Base-by-base conservation (phyloP, 2,113 vertebrate genomes). In the Sinocyclocheilus maitianheensis region DNA sequence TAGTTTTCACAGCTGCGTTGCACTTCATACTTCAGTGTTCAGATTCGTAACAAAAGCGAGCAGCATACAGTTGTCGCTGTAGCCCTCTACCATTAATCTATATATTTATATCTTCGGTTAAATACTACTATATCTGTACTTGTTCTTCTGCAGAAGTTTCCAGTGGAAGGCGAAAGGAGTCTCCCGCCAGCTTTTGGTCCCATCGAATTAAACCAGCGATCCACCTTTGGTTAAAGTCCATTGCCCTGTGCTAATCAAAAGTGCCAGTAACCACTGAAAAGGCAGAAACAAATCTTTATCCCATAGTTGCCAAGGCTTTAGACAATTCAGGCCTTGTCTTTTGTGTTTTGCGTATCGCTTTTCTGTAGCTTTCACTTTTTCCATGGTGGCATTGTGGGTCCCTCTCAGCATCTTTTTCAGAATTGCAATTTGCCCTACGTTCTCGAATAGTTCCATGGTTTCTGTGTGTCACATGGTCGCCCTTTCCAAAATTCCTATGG, bases 11-110 rank as follows among this genome's bases (percentile, higher is more conserved):
- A 81, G 86, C 24, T 83, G 46, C 34, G 60, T 74, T 83, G 71
- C 87, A 85, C 83, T 85, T 89, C 82, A 84, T 84, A 84, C 74
- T 89, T 89, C 71, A 87, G 65, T 84, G 60, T 84, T 86, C 71
- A 87, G 80, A 84, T 77, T 81, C 60, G 13, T 81, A 67, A 86
- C 55, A 85, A 85, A 81, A 82, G 60, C 3, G 63, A 55, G 46
- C 81, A 67, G 62, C 60, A 26, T 82, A 81, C 43, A 72, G 76
- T 58, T 30, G 13, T 81, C 43, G 2, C 26, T 83, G 63, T 71
- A 51, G 43, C 63, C 40, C 43, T 69, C 22, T 48, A 37, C n/a
- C 60, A n/a, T 9, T 43, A 65, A 16, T 46, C 5, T 81, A 81
- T 40, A 43, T 63, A n/a, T 43, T 24, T 63, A 48, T 82, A 18